Conservation (phyloP, 2,888 invertebrate species). For the Subacronicta megacephala region DNA sequence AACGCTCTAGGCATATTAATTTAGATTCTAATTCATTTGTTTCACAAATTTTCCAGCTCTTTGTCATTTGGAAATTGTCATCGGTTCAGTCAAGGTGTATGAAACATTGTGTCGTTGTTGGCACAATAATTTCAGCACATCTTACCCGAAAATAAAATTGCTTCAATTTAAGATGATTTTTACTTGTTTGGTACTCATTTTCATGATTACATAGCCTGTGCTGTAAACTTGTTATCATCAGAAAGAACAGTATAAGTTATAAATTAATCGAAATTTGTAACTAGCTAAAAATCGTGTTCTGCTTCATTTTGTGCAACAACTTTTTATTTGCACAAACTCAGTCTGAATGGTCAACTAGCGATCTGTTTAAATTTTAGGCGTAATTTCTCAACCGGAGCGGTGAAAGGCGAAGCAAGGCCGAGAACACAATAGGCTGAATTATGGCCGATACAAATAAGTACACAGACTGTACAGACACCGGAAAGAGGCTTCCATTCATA, state of each 20-base stretch:
- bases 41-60: too few relatives aligned
- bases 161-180: neutral
- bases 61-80: neutral
- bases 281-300: slow-evolving; percentile 6
- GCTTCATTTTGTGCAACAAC: slow-evolving; percentile 47
- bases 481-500: slow-evolving; percentile 80
- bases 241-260: too few relatives aligned
- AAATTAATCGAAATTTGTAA: neutral
- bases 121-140: neutral
- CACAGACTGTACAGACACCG: slow-evolving; percentile 65
- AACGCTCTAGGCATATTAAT: too few relatives aligned
- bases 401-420: slow-evolving; percentile 83
- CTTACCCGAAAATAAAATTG: neutral
- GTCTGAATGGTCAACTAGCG: slow-evolving; percentile 24
- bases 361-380: slow-evolving; percentile 68
- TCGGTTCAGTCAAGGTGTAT: neutral
- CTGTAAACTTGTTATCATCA: too few relatives aligned
- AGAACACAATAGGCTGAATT: slow-evolving; percentile 73
- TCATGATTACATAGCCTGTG: too few relatives aligned
- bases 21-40: too few relatives aligned
- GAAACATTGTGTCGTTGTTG: neutral
- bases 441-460: slow-evolving; percentile 69
- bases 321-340: slow-evolving; percentile 58
- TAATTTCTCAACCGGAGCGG: slow-evolving; percentile 80
- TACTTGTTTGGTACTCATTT: neutral